Evolutionary conservation across 2,113 vertebrate genomes (phyloP).

Genomic region (Desmodus rotundus): DNA sequence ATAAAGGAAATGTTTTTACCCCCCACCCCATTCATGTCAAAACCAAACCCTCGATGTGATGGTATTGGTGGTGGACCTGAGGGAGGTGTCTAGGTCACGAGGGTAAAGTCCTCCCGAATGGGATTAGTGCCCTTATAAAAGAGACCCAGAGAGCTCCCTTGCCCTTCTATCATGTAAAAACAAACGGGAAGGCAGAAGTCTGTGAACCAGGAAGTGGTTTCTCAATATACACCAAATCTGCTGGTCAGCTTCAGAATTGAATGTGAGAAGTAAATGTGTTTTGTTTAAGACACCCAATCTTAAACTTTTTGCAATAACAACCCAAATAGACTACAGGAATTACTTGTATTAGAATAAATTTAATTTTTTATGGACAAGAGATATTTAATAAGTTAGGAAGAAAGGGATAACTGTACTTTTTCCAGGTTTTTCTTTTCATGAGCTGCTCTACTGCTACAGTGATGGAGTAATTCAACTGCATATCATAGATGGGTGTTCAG

Average conservation of each 20-base stretch:
- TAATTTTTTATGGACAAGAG: background rate
- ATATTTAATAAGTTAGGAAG: background rate
- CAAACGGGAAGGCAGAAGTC: background rate
- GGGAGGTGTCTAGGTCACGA: background rate
- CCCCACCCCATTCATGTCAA: background rate
- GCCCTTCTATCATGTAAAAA: background rate
- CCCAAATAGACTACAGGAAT: background rate
- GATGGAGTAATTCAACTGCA: background rate
- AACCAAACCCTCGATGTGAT: background rate
- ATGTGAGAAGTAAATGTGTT: background rate
- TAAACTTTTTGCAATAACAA: background rate
- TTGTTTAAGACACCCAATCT: background rate
- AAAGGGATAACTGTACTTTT: background rate
- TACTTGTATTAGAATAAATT: background rate
- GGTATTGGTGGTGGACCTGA: background rate
- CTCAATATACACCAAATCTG: background rate
- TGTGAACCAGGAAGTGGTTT: background rate
- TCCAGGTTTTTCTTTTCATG: background rate
- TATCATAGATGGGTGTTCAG: background rate
- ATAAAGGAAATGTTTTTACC: background rate
- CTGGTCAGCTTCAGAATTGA: too few relatives aligned
- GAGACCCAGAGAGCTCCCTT: background rate
- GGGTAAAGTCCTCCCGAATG: background rate
- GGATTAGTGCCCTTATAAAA: background rate
- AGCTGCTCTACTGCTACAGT: background rate